Evolutionary conservation across 2,888 invertebrate genomes (phyloP).

Genomic region (Molorchus minor): DNA sequence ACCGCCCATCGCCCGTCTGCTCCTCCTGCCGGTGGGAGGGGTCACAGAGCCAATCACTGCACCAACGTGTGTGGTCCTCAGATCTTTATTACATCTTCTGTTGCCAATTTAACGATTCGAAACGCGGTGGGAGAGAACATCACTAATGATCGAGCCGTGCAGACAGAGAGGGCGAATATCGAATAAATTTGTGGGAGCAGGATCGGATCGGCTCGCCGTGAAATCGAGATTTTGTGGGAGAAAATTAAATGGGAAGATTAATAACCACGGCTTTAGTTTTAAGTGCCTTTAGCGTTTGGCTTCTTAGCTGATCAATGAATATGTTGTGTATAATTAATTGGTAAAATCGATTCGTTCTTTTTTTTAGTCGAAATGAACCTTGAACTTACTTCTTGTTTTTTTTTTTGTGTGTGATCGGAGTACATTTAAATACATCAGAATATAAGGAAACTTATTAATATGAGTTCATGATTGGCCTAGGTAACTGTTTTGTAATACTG

Average conservation of each 20-base stretch:
- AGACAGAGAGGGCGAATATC: constrained; percentile 39
- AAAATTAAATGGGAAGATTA: constrained; percentile 2
- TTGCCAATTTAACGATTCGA: constrained; percentile 62
- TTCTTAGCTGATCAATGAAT: no score
- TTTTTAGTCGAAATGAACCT: no score
- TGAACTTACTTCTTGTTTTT: no score
- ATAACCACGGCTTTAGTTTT: no score
- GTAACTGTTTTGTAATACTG: no score
- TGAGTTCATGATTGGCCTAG: no score
- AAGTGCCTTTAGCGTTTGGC: no score
- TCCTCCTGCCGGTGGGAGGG: constrained; percentile 46
- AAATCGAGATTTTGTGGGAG: neutral
- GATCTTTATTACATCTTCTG: constrained; percentile 62
- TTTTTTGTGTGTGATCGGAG: no score
- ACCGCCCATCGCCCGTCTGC: constrained; percentile 19
- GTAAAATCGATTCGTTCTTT: no score
- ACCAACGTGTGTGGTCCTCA: constrained; percentile 64
- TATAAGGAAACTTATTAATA: no score
- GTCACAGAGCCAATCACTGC: constrained; percentile 60
- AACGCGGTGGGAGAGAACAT: constrained; percentile 53
- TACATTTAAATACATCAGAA: no score
- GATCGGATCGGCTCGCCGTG: constrained; percentile 16
- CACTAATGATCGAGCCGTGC: constrained; percentile 44
- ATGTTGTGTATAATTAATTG: no score
- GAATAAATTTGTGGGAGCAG: constrained; percentile 30